Evolutionary conservation across 2,797 vertebrate genomes (phyloP).

Genomic region (Hozukius guyotensis): DNA sequence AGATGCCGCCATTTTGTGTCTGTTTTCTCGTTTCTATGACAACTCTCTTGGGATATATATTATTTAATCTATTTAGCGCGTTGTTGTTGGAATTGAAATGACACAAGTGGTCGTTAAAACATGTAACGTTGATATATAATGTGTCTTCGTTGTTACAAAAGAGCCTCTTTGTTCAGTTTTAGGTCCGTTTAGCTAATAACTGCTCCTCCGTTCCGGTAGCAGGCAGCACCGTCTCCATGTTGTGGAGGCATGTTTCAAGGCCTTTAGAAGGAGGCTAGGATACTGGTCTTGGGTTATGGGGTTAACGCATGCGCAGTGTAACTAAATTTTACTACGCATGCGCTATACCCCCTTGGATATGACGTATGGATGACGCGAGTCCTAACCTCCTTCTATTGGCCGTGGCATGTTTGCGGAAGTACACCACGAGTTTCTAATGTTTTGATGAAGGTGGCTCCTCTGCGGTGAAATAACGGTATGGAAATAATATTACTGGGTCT

Average conservation of each 20-base stretch:
- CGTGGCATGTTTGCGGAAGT: slow-evolving; percentile 48
- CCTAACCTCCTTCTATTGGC: accelerated
- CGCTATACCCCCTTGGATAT: accelerated
- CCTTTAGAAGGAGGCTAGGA: accelerated
- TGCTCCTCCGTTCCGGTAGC: slow-evolving; percentile 30
- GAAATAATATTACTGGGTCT: accelerated
- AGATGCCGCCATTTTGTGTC: slow-evolving; percentile 36
- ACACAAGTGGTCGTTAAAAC: accelerated
- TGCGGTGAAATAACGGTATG: not conserved
- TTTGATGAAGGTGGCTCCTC: not conserved
- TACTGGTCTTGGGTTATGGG: too few relatives aligned
- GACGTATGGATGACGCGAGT: too few relatives aligned
- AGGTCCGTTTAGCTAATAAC: not conserved
- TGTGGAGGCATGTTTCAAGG: not conserved
- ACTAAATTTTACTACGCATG: too few relatives aligned
- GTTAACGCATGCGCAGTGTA: too few relatives aligned
- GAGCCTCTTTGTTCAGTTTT: not conserved
- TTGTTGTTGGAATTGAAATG: too few relatives aligned
- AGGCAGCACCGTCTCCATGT: slow-evolving; percentile 16
- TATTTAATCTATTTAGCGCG: not conserved
- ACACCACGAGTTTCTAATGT: not conserved
- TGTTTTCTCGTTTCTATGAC: not conserved
- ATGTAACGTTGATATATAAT: not conserved
- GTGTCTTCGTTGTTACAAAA: not conserved
- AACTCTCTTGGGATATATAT: too few relatives aligned